A percentile compares a stretch with the other conserved stretches of the same genome.
phyloP scores from a whole-genome alignment of 2,888 invertebrate genomes.

The Eubasilissa splendida region DNA sequence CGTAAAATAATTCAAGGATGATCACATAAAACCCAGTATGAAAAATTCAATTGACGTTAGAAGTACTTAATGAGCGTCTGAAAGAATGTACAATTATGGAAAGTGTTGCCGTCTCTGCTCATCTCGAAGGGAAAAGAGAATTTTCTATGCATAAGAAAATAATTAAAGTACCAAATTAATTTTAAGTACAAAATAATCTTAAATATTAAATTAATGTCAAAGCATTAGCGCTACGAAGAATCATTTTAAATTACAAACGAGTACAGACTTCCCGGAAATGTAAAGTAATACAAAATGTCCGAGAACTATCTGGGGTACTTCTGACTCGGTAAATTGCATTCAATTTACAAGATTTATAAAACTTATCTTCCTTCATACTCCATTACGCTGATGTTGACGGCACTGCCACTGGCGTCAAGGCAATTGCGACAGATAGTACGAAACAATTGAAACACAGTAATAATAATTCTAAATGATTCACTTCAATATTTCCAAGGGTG shows the following conservation, averaged over 20 bases:
- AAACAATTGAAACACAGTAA: not conserved
- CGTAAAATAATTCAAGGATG: too few species aligned
- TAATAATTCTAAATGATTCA: not conserved
- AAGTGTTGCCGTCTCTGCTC: too few species aligned
- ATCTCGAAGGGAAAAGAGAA: too few species aligned
- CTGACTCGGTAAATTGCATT: conserved; percentile 40
- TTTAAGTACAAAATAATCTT: too few species aligned
- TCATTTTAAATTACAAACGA: too few species aligned
- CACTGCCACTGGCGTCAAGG: conserved; percentile 38
- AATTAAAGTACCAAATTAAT: too few species aligned
- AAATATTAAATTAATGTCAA: not conserved
- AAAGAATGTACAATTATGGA: too few species aligned
- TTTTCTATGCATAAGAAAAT: too few species aligned
- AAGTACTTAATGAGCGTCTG: too few species aligned
- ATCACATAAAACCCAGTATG: too few species aligned
- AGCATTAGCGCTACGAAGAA: not conserved
- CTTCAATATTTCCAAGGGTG: conserved; percentile 10
- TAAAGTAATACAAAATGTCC: not conserved
- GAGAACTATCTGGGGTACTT: conserved; percentile 10
- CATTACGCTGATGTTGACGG: conserved; percentile 50
- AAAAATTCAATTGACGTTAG: too few species aligned
- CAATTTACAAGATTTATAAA: conserved; percentile 54
- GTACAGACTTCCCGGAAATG: conserved; percentile 15
- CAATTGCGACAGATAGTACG: conserved; percentile 47
- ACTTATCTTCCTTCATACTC: conserved; percentile 54